These are phyloP conservation scores for Syrista parreyssii DNA, from an alignment of 2,888 invertebrate genomes.

Conservation along the genomic window DNA sequence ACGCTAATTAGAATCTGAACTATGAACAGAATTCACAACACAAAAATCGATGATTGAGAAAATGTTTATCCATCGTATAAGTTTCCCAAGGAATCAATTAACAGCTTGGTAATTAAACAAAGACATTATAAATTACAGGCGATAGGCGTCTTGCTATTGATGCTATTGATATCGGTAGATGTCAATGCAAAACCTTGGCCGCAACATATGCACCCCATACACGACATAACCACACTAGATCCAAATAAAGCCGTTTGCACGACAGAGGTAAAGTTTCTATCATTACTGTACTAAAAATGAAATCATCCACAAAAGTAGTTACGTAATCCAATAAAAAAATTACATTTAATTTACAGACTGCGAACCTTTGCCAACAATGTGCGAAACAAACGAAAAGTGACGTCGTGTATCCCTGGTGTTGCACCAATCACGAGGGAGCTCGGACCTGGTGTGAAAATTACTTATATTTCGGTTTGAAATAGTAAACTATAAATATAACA, in stretches of 20 bases:
- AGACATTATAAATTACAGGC: not conserved
- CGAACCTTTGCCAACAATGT: not conserved
- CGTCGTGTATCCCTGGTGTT: conserved; percentile 33
- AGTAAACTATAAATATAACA: not conserved
- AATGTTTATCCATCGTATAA: not conserved
- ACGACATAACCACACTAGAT: conserved; percentile 25
- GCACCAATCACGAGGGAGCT: conserved; percentile 33
- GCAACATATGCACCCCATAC: conserved; percentile 18
- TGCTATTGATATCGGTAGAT: conserved; percentile 16
- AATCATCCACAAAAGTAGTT: not conserved
- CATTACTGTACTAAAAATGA: not conserved
- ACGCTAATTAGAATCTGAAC: not conserved
- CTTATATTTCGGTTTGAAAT: conserved; percentile 21
- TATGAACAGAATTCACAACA: not conserved
- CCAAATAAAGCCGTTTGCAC: conserved; percentile 25
- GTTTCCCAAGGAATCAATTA: not conserved
- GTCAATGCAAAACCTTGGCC: conserved; percentile 18
- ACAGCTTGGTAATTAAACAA: not conserved
- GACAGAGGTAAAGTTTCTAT: conserved; percentile 22
- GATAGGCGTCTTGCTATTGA: conserved; percentile 16
- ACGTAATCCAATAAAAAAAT: not conserved
- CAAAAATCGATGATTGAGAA: not conserved
- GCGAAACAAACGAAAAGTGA: not conserved
- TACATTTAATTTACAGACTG: not conserved
- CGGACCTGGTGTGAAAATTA: conserved; percentile 33